Base-by-base conservation (phyloP, 2,888 invertebrate species). In the Hydroisotoma schaefferi region DNA sequence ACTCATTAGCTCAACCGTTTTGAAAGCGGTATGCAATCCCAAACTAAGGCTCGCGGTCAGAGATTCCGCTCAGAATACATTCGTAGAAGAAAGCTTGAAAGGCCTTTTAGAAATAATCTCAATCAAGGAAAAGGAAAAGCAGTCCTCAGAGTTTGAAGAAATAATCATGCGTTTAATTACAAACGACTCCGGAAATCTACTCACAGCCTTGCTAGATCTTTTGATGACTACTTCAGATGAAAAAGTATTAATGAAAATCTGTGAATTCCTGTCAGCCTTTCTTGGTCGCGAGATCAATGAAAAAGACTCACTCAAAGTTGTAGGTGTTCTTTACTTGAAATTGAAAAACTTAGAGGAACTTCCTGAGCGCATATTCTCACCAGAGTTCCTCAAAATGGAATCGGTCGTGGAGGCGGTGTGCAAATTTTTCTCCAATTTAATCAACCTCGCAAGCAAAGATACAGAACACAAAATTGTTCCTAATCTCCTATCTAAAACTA, bases 381-480 rank as follows among this genome's bases (percentile, higher is more conserved):
- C 66, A n/a, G 57, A 65, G 22, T 63, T 69, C 44, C 67, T 68
- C 43, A 57, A 63, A 29, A 61, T 55, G 48, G 69, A 67, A 55
- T 44, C 53, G n/a, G 68, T 65, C 2, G 71, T 71, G 15, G 68
- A 69, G 40, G 61, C 71, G 5, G 61, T 60, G 1, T 69, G 69
- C 53, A 69, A 68, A 40, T 69, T 71, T 37, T 28, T 71, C 10
- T 64, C 67, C 1, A 64, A 57, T 53, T 22, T 63, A n/a, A 28
- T 60, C 2, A 49, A 8, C 15, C 46, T 56, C 1, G 47, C 48
- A 26, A 57, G 53, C 4, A 61, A 57, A 51, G 25, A 40, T 12
- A 46, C 38, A 6, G 49, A 57, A 3, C 47, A 54, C 20, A 53
- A 33, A 33, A 40, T 61, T 0, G 57, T 61, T 29, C 57, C 61